Evolutionary conservation across 2,888 invertebrate genomes (phyloP).

Genomic region (Vesta saturnalis): DNA sequence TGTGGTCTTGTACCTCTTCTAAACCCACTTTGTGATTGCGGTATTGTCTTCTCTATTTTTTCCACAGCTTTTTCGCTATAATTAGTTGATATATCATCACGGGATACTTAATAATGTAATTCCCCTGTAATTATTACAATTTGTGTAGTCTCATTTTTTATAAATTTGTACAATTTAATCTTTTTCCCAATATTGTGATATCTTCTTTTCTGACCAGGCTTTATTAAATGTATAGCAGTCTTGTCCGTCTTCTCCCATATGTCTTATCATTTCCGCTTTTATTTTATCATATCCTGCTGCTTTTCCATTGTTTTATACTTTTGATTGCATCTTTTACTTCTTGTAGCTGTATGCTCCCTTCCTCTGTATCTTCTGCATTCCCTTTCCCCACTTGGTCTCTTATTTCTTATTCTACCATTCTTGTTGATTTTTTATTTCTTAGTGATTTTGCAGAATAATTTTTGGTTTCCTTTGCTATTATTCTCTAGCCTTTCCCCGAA

Average conservation of each 20-base stretch:
- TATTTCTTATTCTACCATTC: too few species aligned
- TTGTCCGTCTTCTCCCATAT: neutral
- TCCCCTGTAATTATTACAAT: neutral
- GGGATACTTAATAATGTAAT: neutral
- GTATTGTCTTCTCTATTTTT: too few species aligned
- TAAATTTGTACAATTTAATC: neutral
- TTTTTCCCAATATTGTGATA: neutral
- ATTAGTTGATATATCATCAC: neutral
- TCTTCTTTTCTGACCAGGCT: neutral
- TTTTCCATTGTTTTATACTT: neutral
- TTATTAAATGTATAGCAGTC: neutral
- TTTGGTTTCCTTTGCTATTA: too few species aligned
- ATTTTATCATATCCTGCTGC: neutral
- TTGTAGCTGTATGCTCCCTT: neutral
- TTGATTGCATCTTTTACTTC: neutral
- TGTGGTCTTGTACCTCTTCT: too few species aligned
- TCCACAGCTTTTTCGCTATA: too few species aligned
- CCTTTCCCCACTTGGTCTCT: too few species aligned
- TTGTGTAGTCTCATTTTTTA: neutral
- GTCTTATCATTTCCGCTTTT: neutral
- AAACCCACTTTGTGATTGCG: too few species aligned
- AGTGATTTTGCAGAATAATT: too few species aligned
- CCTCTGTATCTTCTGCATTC: neutral
- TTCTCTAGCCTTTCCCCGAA: too few species aligned
- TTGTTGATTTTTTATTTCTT: too few species aligned